Base-by-base conservation (phyloP, 2,797 vertebrate genomes). In the Karalla daura region DNA sequence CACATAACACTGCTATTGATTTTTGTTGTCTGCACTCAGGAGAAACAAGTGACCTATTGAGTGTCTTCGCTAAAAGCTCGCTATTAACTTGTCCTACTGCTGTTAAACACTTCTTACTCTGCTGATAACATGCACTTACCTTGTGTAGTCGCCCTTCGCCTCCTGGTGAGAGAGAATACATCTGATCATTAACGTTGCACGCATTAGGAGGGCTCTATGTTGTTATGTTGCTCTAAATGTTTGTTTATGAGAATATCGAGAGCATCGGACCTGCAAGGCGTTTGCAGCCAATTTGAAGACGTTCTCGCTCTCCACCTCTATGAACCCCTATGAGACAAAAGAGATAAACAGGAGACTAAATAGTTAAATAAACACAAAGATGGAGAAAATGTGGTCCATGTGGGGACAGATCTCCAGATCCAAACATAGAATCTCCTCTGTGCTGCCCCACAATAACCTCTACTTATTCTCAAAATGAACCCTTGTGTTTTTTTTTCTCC, bases 221-320 rank as follows among this genome's bases (percentile, higher is more conserved):
- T n/a, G n/a, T n/a, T n/a, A 70, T 49, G 41, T 36, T 41, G 28
- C 15, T 23, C 59, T 76, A 73, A 41, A 59, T 50, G 36, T 15
- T 32, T 61, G 54, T 37, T 32, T 28, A 36, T 7, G 25, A 45
- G 25, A 18, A n/a, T 33, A 64, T 72, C 61, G 55, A 74, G 55
- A 56, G 28, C 40, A 55, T n/a, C 93, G 88, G 83, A 98, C 98
- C 98, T 99, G 98, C 61, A 99, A 82, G 72, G 96, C 88, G 51
- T 96, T 95, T 0, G 97, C 96, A 4, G 97, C 97, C 84, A 99
- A 93, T 89, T 94, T 97, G 93, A 98, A 99, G 78, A 97, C 90
- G 14, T 96, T 95, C 84, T 97, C 96, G 8, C 97, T 99, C 74
- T 97, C 96, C 74, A 97, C 96, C 78, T 98, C 96, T 11, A 99